These are phyloP conservation scores for Phyllostomus discolor DNA, from an alignment of 2,113 vertebrate species.

Conservation along the genomic window DNA sequence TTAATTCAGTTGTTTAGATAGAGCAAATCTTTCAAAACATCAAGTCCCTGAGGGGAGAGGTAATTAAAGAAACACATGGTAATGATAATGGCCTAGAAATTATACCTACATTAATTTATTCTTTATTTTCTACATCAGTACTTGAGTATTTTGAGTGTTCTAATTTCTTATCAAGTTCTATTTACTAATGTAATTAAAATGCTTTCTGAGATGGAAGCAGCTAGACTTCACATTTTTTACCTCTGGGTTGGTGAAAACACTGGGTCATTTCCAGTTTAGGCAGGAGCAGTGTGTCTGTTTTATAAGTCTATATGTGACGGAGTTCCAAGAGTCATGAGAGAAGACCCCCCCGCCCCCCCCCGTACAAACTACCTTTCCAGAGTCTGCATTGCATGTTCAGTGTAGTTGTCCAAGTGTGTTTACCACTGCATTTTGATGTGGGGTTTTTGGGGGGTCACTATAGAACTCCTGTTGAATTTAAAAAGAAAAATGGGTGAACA, in stretches of 20 bases:
- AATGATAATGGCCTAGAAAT: slow-evolving; percentile 16
- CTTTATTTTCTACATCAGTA: not conserved
- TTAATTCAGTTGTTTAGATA: slow-evolving; percentile 45
- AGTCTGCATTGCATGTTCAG: not conserved
- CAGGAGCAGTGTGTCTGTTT: not conserved
- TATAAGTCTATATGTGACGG: not conserved
- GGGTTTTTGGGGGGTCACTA: not conserved
- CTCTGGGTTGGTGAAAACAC: not conserved
- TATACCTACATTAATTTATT: slow-evolving; percentile 52
- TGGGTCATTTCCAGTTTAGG: not conserved
- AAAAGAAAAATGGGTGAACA: not conserved
- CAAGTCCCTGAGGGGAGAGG: slow-evolving; percentile 3
- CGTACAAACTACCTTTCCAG: not conserved
- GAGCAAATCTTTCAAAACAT: slow-evolving; percentile 37
- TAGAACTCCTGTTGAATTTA: not conserved
- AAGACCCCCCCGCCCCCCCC: too few species aligned
- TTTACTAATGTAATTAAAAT: not conserved
- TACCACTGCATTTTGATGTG: not conserved
- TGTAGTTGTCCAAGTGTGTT: not conserved
- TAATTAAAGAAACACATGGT: slow-evolving; percentile 52
- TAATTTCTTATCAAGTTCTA: slow-evolving; percentile 8
- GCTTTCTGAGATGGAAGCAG: slow-evolving; percentile 3
- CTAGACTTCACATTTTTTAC: not conserved
- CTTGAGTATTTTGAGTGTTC: slow-evolving; percentile 47
- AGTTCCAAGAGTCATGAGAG: not conserved